Evolutionary conservation across 2,797 vertebrate species (phyloP), one percentile per base, ranked within the genome.

Genomic region (Hemibagrus guttatus): DNA sequence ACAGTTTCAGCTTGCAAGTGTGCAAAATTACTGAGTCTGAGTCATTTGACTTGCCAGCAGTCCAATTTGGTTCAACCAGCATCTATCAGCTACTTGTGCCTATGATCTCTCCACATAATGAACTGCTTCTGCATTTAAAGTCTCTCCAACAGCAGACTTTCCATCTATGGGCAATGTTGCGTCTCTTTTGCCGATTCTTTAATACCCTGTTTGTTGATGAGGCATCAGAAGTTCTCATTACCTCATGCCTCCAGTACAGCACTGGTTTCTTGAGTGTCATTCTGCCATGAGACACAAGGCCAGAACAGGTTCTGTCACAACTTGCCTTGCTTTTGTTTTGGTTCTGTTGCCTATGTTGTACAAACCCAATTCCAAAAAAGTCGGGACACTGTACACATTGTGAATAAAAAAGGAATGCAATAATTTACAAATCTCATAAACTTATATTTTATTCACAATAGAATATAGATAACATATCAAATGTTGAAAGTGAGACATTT

Each of bases 251-350:
- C 21, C 31, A 61, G 35, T 35, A 61, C 31, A 59, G 21, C 13
- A 61, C 78, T 56, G 49, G n/a, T 76, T 56, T 31, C 1, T 52
- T 54, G n/a, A 54, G 28, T 56, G n/a, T 6, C 75, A 46, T 81
- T 81, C 78, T 81, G 35, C 58, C 23, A 23, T 46, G 78, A 81
- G 35, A 61, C 13, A 63, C 13, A 63, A 13, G 58, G 35, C 78
- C 56, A 79, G 76, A 59, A 59, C 21, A 80, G 21, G 23, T 80
- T 42, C 78, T 26, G 78, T 61, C 78, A 61, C 23, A 61, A 42
- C 78, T 80, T 61, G 78, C 58, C 78, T 2, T 16, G 58, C 56
- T 61, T 61, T 61, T 80, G 39, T 61, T 61, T 46, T 81, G 35
- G 35, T 46, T 81, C 39, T 8, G 39, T 61, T 42, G 23, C 13